phyloP scores from a whole-genome alignment of 2,888 invertebrate genomes.

The Lasioglossum malachurum region DNA sequence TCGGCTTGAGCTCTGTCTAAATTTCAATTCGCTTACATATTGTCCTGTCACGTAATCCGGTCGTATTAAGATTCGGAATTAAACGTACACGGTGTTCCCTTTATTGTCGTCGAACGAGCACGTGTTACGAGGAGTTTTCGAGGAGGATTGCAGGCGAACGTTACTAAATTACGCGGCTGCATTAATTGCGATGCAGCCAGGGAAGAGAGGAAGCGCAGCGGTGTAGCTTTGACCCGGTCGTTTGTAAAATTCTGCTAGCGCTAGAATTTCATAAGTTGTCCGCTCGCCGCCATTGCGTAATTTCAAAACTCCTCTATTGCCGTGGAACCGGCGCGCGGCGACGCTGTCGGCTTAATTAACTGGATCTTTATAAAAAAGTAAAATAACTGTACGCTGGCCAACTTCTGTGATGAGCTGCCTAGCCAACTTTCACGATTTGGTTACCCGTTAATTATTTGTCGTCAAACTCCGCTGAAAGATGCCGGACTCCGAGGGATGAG shows the following conservation, averaged over 20 bases:
- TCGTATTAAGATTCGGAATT: conserved; percentile 53
- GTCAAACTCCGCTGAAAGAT: background rate
- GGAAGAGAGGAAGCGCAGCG: conserved; percentile 15
- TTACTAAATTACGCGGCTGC: conserved; percentile 52
- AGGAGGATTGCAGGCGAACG: conserved; percentile 41
- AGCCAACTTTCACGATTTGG: background rate
- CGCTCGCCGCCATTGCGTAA: conserved; percentile 27
- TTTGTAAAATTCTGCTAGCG: conserved; percentile 36
- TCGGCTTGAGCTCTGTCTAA: conserved; percentile 1
- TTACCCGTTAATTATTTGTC: conserved; percentile 23
- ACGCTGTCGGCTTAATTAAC: conserved; percentile 45
- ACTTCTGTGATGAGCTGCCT: background rate
- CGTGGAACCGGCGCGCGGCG: background rate
- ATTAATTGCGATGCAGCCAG: conserved; percentile 54
- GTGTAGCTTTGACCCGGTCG: conserved; percentile 15
- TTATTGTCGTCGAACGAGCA: conserved; percentile 48
- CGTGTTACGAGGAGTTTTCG: conserved; percentile 35
- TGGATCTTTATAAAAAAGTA: conserved; percentile 25
- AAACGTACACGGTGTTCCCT: conserved; percentile 28
- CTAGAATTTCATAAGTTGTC: conserved; percentile 53
- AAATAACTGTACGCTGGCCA: background rate
- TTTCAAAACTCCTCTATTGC: conserved; percentile 26
- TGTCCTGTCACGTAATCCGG: conserved; percentile 28
- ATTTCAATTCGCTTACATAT: conserved; percentile 45
- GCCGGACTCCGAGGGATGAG: background rate